Percentiles rank a stretch among this genome's conserved stretches.
phyloP scores from a whole-genome alignment of 2,113 vertebrate species.

The Lepisosteus osseus region DNA sequence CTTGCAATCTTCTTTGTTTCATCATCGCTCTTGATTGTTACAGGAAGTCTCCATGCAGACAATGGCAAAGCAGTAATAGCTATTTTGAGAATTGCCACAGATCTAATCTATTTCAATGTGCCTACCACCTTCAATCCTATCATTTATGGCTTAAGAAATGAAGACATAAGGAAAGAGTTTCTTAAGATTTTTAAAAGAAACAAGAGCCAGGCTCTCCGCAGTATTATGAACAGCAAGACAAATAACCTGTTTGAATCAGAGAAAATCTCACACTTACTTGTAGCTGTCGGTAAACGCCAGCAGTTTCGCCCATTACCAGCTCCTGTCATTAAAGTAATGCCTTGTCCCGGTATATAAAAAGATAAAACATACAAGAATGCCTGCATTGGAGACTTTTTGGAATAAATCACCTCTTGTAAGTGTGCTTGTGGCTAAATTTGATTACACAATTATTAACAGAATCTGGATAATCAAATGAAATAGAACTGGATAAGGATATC shows the following conservation, averaged over 20 bases:
- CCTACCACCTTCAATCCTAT: conserved; percentile 6
- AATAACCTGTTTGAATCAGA: background rate
- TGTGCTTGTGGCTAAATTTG: too few relatives aligned
- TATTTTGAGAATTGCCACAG: background rate
- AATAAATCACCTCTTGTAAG: too few relatives aligned
- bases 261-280: background rate
- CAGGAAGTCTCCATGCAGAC: conserved; percentile 10
- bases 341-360: too few relatives aligned
- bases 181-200: background rate
- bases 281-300: background rate
- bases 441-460: too few relatives aligned
- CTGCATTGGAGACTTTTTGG: too few relatives aligned
- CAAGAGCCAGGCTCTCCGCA: background rate
- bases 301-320: background rate
- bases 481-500: too few relatives aligned
- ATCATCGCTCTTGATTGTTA: conserved; percentile 5
- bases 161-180: conserved; percentile 13
- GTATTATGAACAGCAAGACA: background rate
- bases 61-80: fast-evolving
- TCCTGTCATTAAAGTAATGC: conserved; percentile 1
- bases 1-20: background rate
- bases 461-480: too few relatives aligned
- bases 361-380: too few relatives aligned
- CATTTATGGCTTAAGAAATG: conserved; percentile 15
- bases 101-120: conserved; percentile 16